These are phyloP conservation scores for Spheniscus mendiculus DNA, from an alignment of 2,113 vertebrate species.

Conservation along the genomic window DNA sequence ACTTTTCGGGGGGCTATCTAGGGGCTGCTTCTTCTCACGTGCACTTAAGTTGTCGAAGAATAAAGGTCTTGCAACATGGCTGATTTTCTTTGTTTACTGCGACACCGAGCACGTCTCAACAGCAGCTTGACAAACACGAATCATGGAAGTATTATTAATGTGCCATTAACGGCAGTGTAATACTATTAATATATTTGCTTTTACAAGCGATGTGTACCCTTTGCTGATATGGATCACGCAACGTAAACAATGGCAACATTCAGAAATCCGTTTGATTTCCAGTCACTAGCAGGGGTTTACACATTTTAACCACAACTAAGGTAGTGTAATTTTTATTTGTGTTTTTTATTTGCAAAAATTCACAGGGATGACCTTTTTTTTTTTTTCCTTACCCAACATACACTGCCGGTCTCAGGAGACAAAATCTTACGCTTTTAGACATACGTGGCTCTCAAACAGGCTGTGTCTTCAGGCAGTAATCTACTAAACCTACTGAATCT, in stretches of 20 bases:
- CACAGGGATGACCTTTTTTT: background rate
- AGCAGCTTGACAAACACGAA: background rate
- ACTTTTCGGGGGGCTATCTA: background rate
- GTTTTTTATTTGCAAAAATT: background rate
- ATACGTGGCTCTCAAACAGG: background rate
- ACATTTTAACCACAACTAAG: background rate
- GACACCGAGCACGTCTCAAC: background rate
- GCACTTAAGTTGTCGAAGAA: background rate
- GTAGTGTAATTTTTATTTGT: background rate
- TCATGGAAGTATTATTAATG: background rate
- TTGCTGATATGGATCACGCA: background rate
- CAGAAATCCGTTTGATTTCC: background rate
- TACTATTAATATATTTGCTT: background rate
- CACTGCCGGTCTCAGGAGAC: background rate
- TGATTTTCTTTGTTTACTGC: conserved; percentile 29
- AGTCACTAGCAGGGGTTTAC: background rate
- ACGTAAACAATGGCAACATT: background rate
- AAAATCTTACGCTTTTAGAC: background rate
- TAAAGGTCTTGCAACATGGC: background rate
- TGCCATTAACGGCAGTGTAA: background rate
- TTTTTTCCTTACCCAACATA: background rate
- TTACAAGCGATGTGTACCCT: background rate
- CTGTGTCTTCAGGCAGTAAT: background rate
- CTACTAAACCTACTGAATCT: background rate
- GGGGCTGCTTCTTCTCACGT: background rate